phyloP scores from a whole-genome alignment of 2,888 invertebrate genomes.

The Thymelicus acteon region DNA sequence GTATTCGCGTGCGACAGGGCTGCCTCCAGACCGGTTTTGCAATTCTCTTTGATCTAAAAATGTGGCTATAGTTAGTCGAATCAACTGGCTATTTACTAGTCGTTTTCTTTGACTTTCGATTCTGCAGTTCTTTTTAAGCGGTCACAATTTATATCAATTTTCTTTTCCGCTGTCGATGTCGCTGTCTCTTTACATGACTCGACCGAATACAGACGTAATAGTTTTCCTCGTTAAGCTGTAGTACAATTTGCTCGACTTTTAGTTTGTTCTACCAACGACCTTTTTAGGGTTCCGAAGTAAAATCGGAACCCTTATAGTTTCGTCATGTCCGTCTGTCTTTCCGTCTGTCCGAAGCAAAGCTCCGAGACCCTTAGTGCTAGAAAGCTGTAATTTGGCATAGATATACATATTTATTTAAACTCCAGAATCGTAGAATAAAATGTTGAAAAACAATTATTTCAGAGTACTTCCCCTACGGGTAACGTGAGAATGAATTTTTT shows the following conservation, averaged over 20 bases:
- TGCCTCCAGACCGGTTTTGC: slow-evolving; percentile 29
- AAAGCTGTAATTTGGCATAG: too few species aligned
- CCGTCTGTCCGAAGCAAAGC: too few species aligned
- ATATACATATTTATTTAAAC: too few species aligned
- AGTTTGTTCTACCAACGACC: too few species aligned
- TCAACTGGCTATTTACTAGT: slow-evolving; percentile 33
- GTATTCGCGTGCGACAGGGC: slow-evolving; percentile 38
- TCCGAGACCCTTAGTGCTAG: too few species aligned
- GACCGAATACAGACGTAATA: slow-evolving; percentile 5
- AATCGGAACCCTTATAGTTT: too few species aligned
- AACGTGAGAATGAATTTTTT: too few species aligned
- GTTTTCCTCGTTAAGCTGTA: background rate
- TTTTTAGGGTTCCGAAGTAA: too few species aligned
- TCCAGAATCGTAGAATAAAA: too few species aligned
- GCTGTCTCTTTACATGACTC: slow-evolving; percentile 8
- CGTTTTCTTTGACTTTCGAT: slow-evolving; percentile 32
- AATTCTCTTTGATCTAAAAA: slow-evolving; percentile 38
- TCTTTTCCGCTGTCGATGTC: slow-evolving; percentile 19
- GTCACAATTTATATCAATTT: slow-evolving; percentile 29
- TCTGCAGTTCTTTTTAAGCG: slow-evolving; percentile 28
- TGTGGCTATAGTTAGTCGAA: slow-evolving; percentile 34
- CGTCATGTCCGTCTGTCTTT: too few species aligned
- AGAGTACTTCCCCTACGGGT: too few species aligned
- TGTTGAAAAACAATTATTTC: too few species aligned
- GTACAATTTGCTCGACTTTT: background rate